Evolutionary conservation across 1,140 invertebrate genomes (phyloP).

Genomic region (Alviniconcha marisindica): DNA sequence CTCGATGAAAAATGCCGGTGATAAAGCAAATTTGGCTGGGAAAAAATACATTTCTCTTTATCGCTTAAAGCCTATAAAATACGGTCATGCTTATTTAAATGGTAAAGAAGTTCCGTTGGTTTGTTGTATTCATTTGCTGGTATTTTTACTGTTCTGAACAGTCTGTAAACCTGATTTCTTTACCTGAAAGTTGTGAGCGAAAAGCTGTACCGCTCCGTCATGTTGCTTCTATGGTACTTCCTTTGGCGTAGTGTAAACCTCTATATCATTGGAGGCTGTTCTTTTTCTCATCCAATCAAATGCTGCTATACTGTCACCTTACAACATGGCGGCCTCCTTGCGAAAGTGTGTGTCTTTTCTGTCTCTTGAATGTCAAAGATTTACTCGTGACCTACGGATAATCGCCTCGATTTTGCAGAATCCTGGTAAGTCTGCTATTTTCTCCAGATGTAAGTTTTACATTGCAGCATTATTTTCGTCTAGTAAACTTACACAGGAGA

Average conservation of each 20-base stretch:
- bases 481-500: no score
- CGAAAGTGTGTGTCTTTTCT: conserved; percentile 18
- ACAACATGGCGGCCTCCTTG: conserved; percentile 32
- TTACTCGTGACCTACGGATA: conserved; percentile 18
- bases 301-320: background rate
- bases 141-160: no score
- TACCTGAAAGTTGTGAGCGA: conserved; percentile 99
- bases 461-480: no score
- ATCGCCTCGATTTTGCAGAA: background rate
- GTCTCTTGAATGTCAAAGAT: conserved; percentile 11
- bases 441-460: no score
- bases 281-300: conserved; percentile 4
- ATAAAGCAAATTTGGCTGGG: conserved; percentile 16
- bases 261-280: background rate
- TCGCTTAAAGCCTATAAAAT: no score
- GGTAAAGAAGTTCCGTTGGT: no score
- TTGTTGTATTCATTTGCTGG: no score
- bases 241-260: background rate
- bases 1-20: no score
- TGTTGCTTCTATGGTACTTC: conserved; percentile 52
- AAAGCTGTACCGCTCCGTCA: conserved; percentile 97
- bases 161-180: conserved; percentile 46
- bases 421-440: conserved; percentile 16
- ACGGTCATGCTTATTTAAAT: no score
- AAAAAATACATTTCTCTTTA: no score